Percentiles rank a stretch among this genome's conserved stretches.
These are phyloP conservation scores for Marisa cornuarietis DNA, from an alignment of 1,140 invertebrate species.

Conservation along the genomic window DNA sequence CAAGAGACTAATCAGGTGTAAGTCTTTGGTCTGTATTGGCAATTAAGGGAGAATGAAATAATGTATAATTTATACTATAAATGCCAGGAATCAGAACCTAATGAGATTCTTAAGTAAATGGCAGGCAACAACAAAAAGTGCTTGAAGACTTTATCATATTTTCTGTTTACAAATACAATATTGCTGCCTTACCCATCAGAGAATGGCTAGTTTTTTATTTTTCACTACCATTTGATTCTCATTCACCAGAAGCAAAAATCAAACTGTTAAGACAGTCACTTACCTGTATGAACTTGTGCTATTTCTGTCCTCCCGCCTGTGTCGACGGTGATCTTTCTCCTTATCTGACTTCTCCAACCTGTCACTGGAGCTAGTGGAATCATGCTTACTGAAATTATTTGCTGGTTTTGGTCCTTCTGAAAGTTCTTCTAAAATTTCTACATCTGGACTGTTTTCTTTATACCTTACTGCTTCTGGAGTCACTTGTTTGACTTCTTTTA, in stretches of 20 bases:
- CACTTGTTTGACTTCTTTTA: not conserved
- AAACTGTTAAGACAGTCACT: not conserved
- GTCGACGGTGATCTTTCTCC: slow-evolving; percentile 34
- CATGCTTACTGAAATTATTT: not conserved
- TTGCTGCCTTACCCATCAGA: no score
- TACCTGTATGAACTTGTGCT: slow-evolving; percentile 30
- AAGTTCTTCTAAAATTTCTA: slow-evolving; percentile 35
- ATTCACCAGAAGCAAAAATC: not conserved
- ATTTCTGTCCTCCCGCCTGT: slow-evolving; percentile 60
- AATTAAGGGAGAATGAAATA: no score
- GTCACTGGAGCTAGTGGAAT: not conserved
- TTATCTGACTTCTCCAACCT: not conserved
- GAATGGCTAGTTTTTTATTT: no score
- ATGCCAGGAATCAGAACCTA: no score
- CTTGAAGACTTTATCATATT: no score
- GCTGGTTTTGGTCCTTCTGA: slow-evolving; percentile 10
- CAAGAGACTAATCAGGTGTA: no score
- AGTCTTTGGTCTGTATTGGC: no score
- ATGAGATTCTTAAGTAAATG: no score
- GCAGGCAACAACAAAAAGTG: no score
- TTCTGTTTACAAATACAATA: no score
- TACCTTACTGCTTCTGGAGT: slow-evolving; percentile 6
- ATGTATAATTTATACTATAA: no score
- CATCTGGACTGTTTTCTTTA: slow-evolving; percentile 26
- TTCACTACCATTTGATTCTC: no score